phyloP scores from a whole-genome alignment of 2,797 vertebrate species.

The Alca torda region DNA sequence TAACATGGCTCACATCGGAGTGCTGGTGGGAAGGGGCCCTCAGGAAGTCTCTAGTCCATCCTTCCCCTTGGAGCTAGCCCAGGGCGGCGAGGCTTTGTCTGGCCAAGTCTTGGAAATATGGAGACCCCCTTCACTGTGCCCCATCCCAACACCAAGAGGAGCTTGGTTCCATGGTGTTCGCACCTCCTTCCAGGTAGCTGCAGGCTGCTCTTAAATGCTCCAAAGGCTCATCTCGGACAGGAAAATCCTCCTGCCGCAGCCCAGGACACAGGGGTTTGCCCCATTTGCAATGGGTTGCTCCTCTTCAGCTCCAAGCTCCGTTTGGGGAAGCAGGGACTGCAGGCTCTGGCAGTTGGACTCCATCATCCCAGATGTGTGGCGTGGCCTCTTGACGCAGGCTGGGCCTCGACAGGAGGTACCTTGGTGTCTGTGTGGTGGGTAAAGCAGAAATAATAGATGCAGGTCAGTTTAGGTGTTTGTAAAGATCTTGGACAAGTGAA shows the following conservation, averaged over 20 bases:
- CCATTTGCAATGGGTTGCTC: neutral
- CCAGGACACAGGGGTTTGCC: neutral
- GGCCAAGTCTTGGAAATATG: neutral
- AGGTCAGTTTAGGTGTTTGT: neutral
- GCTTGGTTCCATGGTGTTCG: neutral
- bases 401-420: neutral
- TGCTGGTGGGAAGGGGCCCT: neutral
- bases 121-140: neutral
- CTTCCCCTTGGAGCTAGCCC: neutral
- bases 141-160: neutral
- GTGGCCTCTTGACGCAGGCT: neutral
- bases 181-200: neutral
- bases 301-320: neutral
- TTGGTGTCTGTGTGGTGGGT: neutral
- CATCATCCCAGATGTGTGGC: fast-evolving
- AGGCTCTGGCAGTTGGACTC: neutral
- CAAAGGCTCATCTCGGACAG: neutral
- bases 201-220: neutral
- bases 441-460: neutral
- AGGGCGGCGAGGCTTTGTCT: neutral
- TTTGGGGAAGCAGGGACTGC: neutral
- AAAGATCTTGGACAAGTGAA: neutral
- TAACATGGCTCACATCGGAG: fast-evolving
- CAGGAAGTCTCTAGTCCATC: neutral
- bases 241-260: neutral